Base-by-base conservation (phyloP, 2,888 invertebrate species). In the Steinernema scapterisci region DNA sequence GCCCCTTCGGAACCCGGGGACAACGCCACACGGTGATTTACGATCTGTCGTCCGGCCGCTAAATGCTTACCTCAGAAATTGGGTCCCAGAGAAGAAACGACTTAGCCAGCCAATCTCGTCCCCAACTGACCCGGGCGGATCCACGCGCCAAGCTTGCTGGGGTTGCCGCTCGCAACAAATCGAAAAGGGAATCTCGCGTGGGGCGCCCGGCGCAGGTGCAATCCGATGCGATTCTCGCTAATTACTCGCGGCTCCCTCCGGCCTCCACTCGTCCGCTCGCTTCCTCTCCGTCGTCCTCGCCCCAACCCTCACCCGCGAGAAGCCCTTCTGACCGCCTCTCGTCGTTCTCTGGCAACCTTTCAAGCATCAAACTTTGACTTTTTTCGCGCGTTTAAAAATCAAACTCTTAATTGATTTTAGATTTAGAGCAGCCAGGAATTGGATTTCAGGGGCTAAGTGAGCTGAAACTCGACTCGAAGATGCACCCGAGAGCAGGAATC, bases 201-300 rank as follows among this genome's bases (percentile, higher is more conserved):
- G 11, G 54, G 31, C 63, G 6, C 63, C n/a, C 3, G 63, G 63
- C 63, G 63, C 63, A 63, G 63, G 63, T 63, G 63, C 63, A 63
- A 63, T 31, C 63, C 38, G 63, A 63, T 63, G 63, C 63, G 63
- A 5, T 25, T n/a, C 2, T n/a, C 13, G 63, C 63, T 63, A 63
- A 63, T 63, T 63, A 63, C 63, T 27, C 31, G 21, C 54, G 6
- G 16, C 48, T 48, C 48, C 19, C 48, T 48, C 48, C 19, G 48
- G 48, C 48, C 19, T 7, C n/a, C 13, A 5, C 5, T 38, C 38
- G 5, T 38, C 19, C 48, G 48, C 48, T 48, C 48, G 7, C 48
- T 11, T 7, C 48, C 7, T 48, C 13, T 5, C 13, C 48, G 7
- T 16, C 48, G 3, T n/a, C n/a, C 48, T 5, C 48, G 48, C 5